Percentiles rank a stretch among this genome's conserved stretches.
Evolutionary conservation across 2,888 invertebrate species (phyloP).

Genomic region (Acanthosepion pharaonis): DNA sequence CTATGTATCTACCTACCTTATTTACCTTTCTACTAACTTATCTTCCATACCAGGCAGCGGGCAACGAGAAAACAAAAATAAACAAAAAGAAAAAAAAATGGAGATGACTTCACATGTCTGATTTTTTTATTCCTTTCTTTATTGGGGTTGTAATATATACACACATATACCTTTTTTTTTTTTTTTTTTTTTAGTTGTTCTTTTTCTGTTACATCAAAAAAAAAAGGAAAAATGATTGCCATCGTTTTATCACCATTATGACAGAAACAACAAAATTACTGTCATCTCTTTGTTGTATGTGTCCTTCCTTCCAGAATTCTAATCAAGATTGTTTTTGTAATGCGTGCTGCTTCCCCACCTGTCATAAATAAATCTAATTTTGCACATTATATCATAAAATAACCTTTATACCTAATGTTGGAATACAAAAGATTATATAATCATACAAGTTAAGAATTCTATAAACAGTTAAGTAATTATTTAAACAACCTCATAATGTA

Average conservation of each 20-base stretch:
- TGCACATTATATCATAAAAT: no score
- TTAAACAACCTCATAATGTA: no score
- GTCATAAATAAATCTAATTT: no score
- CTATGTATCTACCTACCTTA: conserved; percentile 4
- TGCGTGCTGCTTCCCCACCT: no score
- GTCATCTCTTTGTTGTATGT: background rate
- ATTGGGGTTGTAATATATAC: background rate
- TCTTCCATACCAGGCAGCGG: conserved; percentile 33
- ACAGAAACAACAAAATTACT: background rate
- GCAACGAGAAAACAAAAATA: background rate
- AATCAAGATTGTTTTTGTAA: background rate
- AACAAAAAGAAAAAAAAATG: background rate
- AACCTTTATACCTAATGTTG: no score
- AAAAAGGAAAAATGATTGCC: background rate
- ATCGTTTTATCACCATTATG: background rate
- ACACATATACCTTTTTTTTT: background rate
- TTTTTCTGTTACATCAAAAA: background rate
- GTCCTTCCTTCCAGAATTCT: background rate
- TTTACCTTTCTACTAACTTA: background rate
- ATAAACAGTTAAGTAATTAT: no score
- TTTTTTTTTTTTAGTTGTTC: background rate
- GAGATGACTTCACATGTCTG: background rate
- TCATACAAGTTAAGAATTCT: no score
- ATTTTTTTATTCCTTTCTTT: background rate
- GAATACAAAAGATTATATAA: no score